Conservation (phyloP, 2,888 invertebrate genomes). For the Trichopoda pennipes region DNA sequence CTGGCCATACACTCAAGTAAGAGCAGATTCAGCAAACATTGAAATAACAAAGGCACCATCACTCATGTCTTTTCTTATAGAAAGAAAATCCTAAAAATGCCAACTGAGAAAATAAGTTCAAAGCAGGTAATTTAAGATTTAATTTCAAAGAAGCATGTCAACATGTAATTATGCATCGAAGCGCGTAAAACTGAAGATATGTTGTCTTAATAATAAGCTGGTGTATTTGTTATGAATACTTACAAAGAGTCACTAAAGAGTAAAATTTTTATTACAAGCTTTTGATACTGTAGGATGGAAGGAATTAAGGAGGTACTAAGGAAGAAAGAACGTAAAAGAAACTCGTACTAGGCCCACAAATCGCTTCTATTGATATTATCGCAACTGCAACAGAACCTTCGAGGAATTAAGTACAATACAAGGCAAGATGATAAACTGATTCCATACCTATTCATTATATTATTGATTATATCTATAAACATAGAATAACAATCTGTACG, state of each 20-base stretch:
- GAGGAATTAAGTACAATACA: no score
- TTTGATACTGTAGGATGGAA: no score
- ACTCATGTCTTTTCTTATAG: slow-evolving; percentile 33
- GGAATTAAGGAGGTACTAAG: no score
- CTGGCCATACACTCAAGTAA: slow-evolving; percentile 21
- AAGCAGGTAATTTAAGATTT: slow-evolving; percentile 36
- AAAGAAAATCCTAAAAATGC: background rate
- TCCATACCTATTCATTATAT: no score
- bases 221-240: slow-evolving; percentile 50
- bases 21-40: slow-evolving; percentile 30
- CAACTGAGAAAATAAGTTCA: slow-evolving; percentile 45
- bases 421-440: no score
- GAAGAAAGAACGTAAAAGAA: no score
- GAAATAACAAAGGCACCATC: slow-evolving; percentile 20
- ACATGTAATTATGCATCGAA: slow-evolving; percentile 67
- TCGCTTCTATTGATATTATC: no score
- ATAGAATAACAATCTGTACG: no score
- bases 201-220: slow-evolving; percentile 50
- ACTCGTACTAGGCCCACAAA: no score
- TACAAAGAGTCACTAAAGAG: slow-evolving; percentile 26
- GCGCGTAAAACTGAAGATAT: slow-evolving; percentile 21
- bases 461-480: no score
- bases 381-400: no score
- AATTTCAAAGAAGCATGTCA: slow-evolving; percentile 62
- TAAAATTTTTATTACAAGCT: no score